Base-by-base conservation (phyloP, 2,888 invertebrate species). In the Rugalucina vietnamica region DNA sequence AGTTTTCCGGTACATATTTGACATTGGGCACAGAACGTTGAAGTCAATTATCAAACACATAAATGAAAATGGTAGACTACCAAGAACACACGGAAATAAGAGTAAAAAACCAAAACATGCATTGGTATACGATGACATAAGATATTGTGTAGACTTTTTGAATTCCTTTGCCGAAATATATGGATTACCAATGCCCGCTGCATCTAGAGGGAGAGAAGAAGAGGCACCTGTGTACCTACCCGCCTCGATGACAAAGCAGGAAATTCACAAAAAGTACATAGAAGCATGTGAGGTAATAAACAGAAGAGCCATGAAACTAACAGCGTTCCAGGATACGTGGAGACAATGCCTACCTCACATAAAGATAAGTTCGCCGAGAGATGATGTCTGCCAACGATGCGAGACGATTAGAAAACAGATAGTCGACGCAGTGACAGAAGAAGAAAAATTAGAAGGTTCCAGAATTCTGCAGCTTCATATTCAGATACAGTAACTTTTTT, bases 371-470 rank as follows among this genome's bases (percentile, higher is more conserved):
- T 43, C 71, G 5, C 79, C 79, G 2, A 24, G 83, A 29, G 80
- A 77, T 21, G 79, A 81, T 73, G 81, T 83, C 2, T 83, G 83
- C 50, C 69, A 71, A 0, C 78, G 27, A 14, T 81, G 83, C 50
- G 79, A 86, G 32, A 70, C 29, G 12, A 49, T 71, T 0, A 18
- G 76, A 29, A 80, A 82, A 8, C 4, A 57, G 34, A 71, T 78
- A 0, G 36, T 60, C 34, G 60, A 57, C 49, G 32, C 82, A 18
- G 76, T 79, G 2, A 54, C 72, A 10, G 82, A 85, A 43, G 37
- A 79, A 36, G 79, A 82, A 37, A 85, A 82, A 71, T 29, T 71
- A 1, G 43, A n/a, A 5, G 34, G 79, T 12, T 32, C 74, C 10
- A 14, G 76, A 34, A 57, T 69, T 1, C 34, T 78, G 10, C 37